These are phyloP conservation scores for Laterallus jamaicensis DNA, from an alignment of 2,113 vertebrate genomes.

Conservation along the genomic window DNA sequence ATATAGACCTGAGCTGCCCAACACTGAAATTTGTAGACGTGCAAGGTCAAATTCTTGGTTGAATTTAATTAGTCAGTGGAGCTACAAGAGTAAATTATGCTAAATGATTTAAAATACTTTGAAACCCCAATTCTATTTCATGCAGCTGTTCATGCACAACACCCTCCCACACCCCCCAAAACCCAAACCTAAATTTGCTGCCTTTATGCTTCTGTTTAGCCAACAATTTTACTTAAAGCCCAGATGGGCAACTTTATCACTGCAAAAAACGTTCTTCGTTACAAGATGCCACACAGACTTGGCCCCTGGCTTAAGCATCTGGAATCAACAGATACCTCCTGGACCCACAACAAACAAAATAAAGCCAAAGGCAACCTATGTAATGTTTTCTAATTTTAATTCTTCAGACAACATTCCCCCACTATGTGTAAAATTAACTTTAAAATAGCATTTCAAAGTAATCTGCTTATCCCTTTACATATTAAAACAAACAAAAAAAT, in stretches of 20 bases:
- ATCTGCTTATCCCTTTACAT: slow-evolving; percentile 50
- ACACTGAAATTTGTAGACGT: background rate
- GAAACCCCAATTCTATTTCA: slow-evolving; percentile 9
- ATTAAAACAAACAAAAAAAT: slow-evolving; percentile 44
- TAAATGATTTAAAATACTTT: slow-evolving; percentile 17
- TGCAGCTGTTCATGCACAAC: background rate
- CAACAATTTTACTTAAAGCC: background rate
- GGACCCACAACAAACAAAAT: background rate
- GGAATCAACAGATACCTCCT: background rate
- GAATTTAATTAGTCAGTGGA: slow-evolving; percentile 13
- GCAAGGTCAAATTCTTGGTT: background rate
- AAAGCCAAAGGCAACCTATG: slow-evolving; percentile 41
- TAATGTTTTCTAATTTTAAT: slow-evolving; percentile 45
- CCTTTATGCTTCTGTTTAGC: slow-evolving; percentile 16
- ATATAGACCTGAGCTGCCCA: slow-evolving; percentile 41
- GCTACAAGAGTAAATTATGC: background rate
- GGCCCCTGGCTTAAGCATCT: background rate
- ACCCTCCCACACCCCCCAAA: too few relatives aligned
- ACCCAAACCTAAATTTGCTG: background rate
- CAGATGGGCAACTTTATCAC: background rate
- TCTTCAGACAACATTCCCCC: slow-evolving; percentile 27
- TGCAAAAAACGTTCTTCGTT: background rate
- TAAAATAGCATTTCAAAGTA: slow-evolving; percentile 60
- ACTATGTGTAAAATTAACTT: slow-evolving; percentile 43
- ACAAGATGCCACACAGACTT: background rate